Base-by-base conservation (phyloP, 1,140 invertebrate species). In the Ceratina calcarata region DNA sequence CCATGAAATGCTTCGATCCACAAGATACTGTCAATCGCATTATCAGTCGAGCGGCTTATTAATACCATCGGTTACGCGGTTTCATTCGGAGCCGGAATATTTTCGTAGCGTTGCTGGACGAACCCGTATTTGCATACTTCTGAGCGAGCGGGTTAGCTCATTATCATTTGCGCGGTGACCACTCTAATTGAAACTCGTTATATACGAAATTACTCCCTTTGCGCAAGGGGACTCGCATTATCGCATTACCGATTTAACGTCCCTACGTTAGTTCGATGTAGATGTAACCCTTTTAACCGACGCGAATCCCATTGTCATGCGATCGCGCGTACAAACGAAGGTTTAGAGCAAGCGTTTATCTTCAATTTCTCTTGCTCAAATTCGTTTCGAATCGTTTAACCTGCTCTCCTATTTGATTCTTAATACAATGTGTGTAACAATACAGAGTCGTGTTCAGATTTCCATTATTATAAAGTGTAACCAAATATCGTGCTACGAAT, bases 161-260 rank as follows among this genome's bases (percentile, higher is more conserved):
- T 75, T 65, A 57, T 71, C 76, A 75, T 83, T 84, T 83, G 55
- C 80, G 70, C 60, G 51, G 22, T 10, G 61, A 20, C 16, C 66
- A 57, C 66, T 79, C 82, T 84, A 83, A 84, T 80, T 83, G 83
- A 83, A 84, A 84, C 76, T 84, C 70, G 66, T 84, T 84, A 83
- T 68, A 79, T 76, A 61, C 81, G 55, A 68, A 84, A 84, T 84
- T 84, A 83, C 75, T 78, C 66, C 55, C 81, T 22, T 67, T 37
- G 66, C 58, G 37, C 37, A 45, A 24, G 20, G 15, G 77, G 57
- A 83, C 67, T 64, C 24, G 24, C 51, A 83, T 84, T 84, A 84
- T 80, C 71, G 53, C 67, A 71, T 84, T 80, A 80, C 80, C 77
- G 58, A 67, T 78, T 75, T 84, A 83, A 84, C 75, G 64, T 49